Evolutionary conservation across 2,888 invertebrate genomes (phyloP).

Genomic region (Sussaba pulchella): DNA sequence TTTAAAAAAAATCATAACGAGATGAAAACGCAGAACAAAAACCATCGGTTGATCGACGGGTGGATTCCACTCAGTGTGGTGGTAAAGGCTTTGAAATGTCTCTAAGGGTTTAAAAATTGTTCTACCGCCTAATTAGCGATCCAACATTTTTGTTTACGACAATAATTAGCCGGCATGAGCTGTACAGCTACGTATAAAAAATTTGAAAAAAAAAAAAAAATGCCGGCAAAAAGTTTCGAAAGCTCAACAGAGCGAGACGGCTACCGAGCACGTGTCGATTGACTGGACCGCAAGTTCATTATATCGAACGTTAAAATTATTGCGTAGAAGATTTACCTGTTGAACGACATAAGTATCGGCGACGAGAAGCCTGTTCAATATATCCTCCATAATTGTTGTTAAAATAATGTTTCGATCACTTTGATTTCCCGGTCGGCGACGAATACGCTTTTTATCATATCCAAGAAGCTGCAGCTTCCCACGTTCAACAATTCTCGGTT

Average conservation of each 20-base stretch:
- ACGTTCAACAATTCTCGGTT: constrained; percentile 34
- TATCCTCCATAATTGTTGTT: constrained; percentile 86
- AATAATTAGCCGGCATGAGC: too few relatives aligned
- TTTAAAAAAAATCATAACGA: too few relatives aligned
- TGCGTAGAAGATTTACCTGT: constrained; percentile 84
- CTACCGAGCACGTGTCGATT: constrained; percentile 7
- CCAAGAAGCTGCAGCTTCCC: constrained; percentile 6
- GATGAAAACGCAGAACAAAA: too few relatives aligned
- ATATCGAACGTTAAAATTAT: neutral
- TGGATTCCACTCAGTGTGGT: too few relatives aligned
- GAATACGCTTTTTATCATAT: constrained; percentile 32
- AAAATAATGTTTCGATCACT: neutral
- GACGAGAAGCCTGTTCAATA: constrained; percentile 87
- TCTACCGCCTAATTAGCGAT: too few relatives aligned
- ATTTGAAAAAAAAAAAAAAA: neutral
- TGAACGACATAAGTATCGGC: constrained; percentile 87
- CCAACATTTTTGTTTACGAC: too few relatives aligned
- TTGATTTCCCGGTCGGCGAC: constrained; percentile 18
- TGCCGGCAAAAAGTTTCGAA: neutral
- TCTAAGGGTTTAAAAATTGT: too few relatives aligned
- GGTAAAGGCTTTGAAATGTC: too few relatives aligned
- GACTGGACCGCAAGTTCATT: neutral
- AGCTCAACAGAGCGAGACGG: neutral
- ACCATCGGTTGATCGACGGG: too few relatives aligned
- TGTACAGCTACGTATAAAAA: neutral